Base-by-base conservation (phyloP, 2,888 invertebrate genomes). In the Steinernema scapterisci region DNA sequence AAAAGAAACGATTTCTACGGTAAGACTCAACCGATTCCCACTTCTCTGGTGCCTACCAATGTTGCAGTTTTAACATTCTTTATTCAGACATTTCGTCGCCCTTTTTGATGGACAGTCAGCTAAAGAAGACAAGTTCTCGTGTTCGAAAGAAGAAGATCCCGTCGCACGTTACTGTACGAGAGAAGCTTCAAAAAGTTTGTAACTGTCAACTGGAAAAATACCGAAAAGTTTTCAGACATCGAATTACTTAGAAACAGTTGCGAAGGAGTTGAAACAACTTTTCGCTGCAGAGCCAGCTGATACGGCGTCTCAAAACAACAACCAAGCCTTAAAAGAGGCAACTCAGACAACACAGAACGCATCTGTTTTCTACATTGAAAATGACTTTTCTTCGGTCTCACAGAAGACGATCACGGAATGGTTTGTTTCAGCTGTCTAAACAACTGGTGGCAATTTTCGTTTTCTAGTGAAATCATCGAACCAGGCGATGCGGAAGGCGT, bases 61-160 rank as follows among this genome's bases (percentile, higher is more conserved):
- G 19, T 11, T 25, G 38, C 38, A n/a, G n/a, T n/a, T n/a, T n/a
- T n/a, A n/a, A n/a, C n/a, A n/a, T n/a, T n/a, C n/a, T n/a, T n/a
- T n/a, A n/a, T 51, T 7, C 38, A 52, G 78, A 82, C 63, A 78
- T 84, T 23, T 56, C 74, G 27, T 73, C 75, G 7, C 76, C 79
- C 45, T 84, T 82, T 72, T 73, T 77, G 76, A 78, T 79, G 70
- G 80, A 82, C 73, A 79, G 79, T 38, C 78, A 82, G 43, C 78
- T 79, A 13, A 63, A 63, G 7, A 63, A 63, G 19, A 63, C 63
- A 6, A 63, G 63, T n/a, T 27, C 7, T 63, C 63, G 63, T 2
- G 3, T 31, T 13, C 21, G 63, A 1, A 63, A 25, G 16, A 63
- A 63, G 31, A 63, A 63, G 31, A 19, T 54, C 23, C 48, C 48